These are phyloP conservation scores for Dreissena polymorpha DNA, from an alignment of 1,140 invertebrate genomes.

Conservation along the genomic window DNA sequence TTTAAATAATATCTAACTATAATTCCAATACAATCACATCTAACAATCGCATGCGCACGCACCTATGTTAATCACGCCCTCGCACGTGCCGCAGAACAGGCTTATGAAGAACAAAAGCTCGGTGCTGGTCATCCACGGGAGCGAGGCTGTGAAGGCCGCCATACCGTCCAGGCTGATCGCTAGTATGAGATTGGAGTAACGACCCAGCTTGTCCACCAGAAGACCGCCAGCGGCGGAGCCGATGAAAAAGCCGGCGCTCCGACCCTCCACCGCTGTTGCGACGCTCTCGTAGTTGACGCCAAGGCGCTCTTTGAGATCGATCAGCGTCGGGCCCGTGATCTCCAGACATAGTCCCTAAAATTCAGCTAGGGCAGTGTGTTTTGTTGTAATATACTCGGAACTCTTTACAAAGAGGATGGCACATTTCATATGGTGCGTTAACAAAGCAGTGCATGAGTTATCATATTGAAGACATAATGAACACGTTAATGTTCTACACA, in stretches of 20 bases:
- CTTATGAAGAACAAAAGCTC: slow-evolving; percentile 57
- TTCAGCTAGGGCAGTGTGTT: not conserved
- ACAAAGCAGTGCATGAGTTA: not conserved
- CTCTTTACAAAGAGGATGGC: not conserved
- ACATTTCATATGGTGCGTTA: not conserved
- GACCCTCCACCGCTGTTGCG: slow-evolving; percentile 57
- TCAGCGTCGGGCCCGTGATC: slow-evolving; percentile 63
- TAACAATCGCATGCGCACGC: not conserved
- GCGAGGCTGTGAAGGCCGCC: slow-evolving; percentile 32
- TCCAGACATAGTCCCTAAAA: slow-evolving; percentile 64
- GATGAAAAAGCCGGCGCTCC: slow-evolving; percentile 63
- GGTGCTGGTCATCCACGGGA: slow-evolving; percentile 49
- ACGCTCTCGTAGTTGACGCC: slow-evolving; percentile 55
- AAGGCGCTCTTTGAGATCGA: slow-evolving; percentile 56
- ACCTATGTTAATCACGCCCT: slow-evolving; percentile 68
- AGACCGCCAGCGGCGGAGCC: slow-evolving; percentile 56
- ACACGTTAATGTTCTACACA: not conserved
- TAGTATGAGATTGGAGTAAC: slow-evolving; percentile 61
- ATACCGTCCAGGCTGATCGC: slow-evolving; percentile 52
- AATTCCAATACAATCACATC: no score
- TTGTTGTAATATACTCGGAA: not conserved
- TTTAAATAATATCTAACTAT: no score
- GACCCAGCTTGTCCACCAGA: slow-evolving; percentile 58
- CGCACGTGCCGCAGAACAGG: slow-evolving; percentile 58
- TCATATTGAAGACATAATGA: not conserved